Percentiles rank a stretch among this genome's conserved stretches.
These are phyloP conservation scores for Tenebrosternarchus preto DNA, from an alignment of 2,113 vertebrate genomes.

Conservation along the genomic window DNA sequence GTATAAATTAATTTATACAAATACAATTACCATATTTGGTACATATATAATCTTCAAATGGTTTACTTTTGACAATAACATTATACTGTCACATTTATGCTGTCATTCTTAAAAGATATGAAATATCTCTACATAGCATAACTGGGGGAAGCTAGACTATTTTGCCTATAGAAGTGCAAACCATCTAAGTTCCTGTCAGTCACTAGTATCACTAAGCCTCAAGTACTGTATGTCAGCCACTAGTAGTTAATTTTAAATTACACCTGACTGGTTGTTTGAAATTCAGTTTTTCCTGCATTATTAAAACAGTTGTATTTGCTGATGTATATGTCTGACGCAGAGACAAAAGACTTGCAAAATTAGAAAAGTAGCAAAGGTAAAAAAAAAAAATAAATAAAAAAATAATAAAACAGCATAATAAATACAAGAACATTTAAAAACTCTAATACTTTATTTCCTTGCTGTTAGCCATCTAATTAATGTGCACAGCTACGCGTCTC, in stretches of 20 bases:
- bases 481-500: slow-evolving; percentile 9
- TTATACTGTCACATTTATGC: no score
- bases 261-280: background rate
- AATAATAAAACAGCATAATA: background rate
- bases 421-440: background rate
- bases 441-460: slow-evolving; percentile 13
- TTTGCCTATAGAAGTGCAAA: background rate
- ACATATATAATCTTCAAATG: no score
- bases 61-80: no score
- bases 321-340: no score
- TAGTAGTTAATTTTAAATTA: background rate
- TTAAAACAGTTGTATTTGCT: no score
- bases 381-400: background rate
- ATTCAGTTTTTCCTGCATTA: background rate
- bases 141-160: background rate
- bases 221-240: background rate
- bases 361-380: background rate
- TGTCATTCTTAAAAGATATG: no score
- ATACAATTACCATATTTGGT: no score
- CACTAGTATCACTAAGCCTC: background rate
- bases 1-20: no score
- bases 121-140: no score
- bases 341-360: no score
- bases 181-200: background rate
- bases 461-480: slow-evolving; percentile 26